phyloP scores from a whole-genome alignment of 1,140 invertebrate species.

The Cyclargus thomasi region DNA sequence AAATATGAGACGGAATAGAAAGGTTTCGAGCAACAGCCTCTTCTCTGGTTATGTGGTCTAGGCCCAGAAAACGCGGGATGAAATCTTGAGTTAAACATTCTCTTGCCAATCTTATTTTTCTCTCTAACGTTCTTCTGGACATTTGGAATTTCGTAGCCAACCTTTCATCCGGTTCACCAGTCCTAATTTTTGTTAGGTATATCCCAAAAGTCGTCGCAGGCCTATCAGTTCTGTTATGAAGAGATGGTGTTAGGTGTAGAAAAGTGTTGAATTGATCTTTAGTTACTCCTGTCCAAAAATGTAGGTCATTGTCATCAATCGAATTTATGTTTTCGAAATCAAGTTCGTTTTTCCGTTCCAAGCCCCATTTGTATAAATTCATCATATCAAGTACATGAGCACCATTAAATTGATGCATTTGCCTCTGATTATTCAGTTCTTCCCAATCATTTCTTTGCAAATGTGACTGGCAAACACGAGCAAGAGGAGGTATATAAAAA shows the following conservation, averaged over 20 bases:
- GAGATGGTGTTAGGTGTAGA: slow-evolving; percentile 11
- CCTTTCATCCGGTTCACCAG: neutral
- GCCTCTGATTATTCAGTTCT: neutral
- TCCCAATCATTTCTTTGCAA: neutral
- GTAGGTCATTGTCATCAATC: slow-evolving; percentile 9
- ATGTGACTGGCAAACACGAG: neutral
- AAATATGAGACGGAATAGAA: neutral
- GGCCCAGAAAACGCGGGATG: slow-evolving; percentile 3
- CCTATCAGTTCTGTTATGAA: neutral
- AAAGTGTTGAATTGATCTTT: slow-evolving; percentile 12
- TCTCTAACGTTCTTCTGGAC: slow-evolving; percentile 18
- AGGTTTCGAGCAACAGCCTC: neutral
- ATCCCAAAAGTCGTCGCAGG: neutral
- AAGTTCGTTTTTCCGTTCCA: neutral
- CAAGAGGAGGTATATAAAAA: slow-evolving; percentile 3
- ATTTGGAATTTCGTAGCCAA: slow-evolving; percentile 4
- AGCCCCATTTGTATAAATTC: slow-evolving; percentile 5
- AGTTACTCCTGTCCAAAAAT: slow-evolving; percentile 8
- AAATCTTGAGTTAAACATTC: slow-evolving; percentile 10
- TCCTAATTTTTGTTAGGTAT: slow-evolving; percentile 15
- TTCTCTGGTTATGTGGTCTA: slow-evolving; percentile 5
- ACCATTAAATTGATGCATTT: slow-evolving; percentile 13
- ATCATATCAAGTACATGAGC: slow-evolving; percentile 12
- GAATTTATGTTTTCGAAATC: slow-evolving; percentile 1
- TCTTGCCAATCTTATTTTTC: slow-evolving; percentile 11